Percentiles rank a stretch among this genome's conserved stretches.
Evolutionary conservation across 1,140 invertebrate genomes (phyloP).

Genomic region (Nebria ingens): DNA sequence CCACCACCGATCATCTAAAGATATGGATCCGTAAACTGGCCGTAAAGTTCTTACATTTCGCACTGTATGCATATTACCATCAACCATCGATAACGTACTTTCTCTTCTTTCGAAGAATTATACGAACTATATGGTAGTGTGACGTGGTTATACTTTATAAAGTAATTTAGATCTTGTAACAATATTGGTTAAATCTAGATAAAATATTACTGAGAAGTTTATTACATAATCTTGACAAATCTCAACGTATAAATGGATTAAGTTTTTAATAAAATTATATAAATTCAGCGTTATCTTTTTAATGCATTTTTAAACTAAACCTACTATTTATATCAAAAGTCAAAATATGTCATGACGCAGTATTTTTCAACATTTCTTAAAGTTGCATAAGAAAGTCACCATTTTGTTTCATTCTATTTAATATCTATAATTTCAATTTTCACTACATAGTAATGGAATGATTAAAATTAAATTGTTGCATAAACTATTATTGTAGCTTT

Average conservation of each 20-base stretch:
- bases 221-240: too few relatives aligned
- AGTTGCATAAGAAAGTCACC: neutral
- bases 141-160: too few relatives aligned
- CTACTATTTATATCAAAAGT: neutral
- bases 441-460: neutral
- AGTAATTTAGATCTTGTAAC: too few relatives aligned
- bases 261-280: too few relatives aligned
- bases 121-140: too few relatives aligned
- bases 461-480: neutral
- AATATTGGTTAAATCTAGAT: too few relatives aligned
- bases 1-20: constrained; percentile 1
- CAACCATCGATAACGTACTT: neutral
- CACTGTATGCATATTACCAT: neutral
- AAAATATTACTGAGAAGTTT: too few relatives aligned
- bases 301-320: neutral
- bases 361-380: neutral
- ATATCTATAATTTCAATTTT: neutral
- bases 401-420: too few relatives aligned
- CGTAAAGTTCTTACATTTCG: neutral
- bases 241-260: too few relatives aligned
- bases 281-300: neutral
- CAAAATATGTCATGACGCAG: neutral
- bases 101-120: neutral
- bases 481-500: too few relatives aligned
- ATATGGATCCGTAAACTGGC: neutral